These are phyloP conservation scores for Ammodramus savannarum DNA, from an alignment of 2,113 vertebrate species.

Conservation along the genomic window DNA sequence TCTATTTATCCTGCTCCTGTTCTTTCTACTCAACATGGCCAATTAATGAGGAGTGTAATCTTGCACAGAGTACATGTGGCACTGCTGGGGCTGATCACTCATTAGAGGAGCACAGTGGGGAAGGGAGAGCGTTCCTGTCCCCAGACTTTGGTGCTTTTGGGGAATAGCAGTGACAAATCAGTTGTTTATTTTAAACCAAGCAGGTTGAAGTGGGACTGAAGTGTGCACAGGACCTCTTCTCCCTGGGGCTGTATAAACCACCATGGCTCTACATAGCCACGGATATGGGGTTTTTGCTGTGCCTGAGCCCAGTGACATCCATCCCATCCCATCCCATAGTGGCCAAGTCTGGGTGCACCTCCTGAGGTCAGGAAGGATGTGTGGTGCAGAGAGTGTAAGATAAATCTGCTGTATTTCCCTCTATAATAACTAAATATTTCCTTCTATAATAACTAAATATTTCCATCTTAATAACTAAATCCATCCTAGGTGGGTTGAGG, in stretches of 20 bases:
- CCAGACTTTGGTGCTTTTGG: background rate
- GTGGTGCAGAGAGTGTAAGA: background rate
- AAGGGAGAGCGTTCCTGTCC: background rate
- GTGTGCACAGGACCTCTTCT: background rate
- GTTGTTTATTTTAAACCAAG: background rate
- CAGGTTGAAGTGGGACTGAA: background rate
- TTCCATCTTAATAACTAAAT: background rate
- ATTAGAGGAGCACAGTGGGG: background rate
- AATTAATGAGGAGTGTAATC: background rate
- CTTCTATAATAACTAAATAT: background rate
- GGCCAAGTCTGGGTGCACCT: background rate
- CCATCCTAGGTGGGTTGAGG: background rate
- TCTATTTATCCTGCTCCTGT: constrained; percentile 39
- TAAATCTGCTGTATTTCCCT: background rate
- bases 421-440: background rate
- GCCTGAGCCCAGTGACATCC: background rate
- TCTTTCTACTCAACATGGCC: background rate
- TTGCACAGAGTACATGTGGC: background rate
- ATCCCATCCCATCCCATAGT: background rate
- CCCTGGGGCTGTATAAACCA: background rate
- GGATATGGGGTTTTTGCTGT: background rate
- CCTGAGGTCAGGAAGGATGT: background rate
- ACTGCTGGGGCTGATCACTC: background rate
- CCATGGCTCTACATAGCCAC: background rate
- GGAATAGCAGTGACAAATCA: background rate